Evolutionary conservation across 1,140 invertebrate species (phyloP), one percentile per base, ranked within the genome.

Genomic region (Euborellia annulipes): DNA sequence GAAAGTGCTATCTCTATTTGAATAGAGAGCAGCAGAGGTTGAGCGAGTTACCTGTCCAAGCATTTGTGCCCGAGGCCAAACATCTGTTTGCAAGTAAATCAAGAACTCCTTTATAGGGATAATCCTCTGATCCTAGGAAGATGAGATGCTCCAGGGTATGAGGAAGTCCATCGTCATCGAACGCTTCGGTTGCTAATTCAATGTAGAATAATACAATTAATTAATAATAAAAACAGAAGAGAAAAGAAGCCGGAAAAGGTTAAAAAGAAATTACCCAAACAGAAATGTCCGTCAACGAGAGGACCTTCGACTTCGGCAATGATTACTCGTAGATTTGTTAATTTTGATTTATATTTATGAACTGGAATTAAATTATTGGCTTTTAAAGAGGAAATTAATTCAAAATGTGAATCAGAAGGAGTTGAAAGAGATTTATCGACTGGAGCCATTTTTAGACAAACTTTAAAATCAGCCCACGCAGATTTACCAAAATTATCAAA

Each of bases 101-200:
- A 36, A 94, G 64, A 40, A 92, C 75, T 11, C 89, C 87, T 67
- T 88, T 85, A 54, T 85, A 93, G 0, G 89, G 91, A 65, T 89
- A 93, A 0, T 81, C 69, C 61, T 91, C 77, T 58, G 85, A 90
- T 1, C 90, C 90, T 56, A 94, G 66, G 63, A 94, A 94, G 16
- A 94, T 76, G 6, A 94, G 69, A 66, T 95, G 90, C 58, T 94
- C 89, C 60, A 94, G 65, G 11, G 89, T 93, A 58, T 94, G 89
- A 1, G 89, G 89, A 32, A 94, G 59, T 3, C 90, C 90, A 71
- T 93, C 87, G 66, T 93, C 85, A 65, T 89, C 85, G 58, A 80
- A 72, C 0, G 87, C 83, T 70, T 93, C 87, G 11, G 90, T 94
- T 16, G 80, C 88, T 91, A 55, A n/a, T n/a, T n/a, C n/a, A n/a